Evolutionary conservation across 2,113 vertebrate genomes (phyloP).

Genomic region (Proteles cristata): DNA sequence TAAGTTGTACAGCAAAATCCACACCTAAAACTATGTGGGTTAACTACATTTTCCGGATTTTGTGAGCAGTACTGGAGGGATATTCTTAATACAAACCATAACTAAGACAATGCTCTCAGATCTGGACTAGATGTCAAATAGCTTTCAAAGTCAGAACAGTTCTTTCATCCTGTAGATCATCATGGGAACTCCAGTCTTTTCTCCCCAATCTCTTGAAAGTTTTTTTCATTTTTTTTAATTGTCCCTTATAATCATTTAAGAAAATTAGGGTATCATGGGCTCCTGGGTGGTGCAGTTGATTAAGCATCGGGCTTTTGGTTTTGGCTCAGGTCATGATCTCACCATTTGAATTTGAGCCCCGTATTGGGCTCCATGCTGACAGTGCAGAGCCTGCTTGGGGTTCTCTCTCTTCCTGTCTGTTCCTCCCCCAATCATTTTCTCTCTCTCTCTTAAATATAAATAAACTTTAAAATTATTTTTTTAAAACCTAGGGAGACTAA

Average conservation of each 20-base stretch:
- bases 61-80: neutral
- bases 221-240: slow-evolving; percentile 5
- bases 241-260: neutral
- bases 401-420: no score
- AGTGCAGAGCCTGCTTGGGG: no score
- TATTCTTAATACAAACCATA: slow-evolving; percentile 31
- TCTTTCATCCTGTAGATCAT: neutral
- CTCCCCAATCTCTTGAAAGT: neutral
- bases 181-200: neutral
- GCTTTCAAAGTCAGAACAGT: neutral
- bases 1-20: neutral
- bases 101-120: neutral
- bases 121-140: neutral
- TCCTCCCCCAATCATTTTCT: no score
- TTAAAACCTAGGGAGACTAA: neutral
- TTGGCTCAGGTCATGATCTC: no score
- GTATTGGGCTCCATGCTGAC: no score
- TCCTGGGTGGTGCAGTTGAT: no score
- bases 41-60: slow-evolving; percentile 20
- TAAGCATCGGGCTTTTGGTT: no score
- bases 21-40: slow-evolving; percentile 20
- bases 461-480: slow-evolving; percentile 2
- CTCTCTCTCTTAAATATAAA: no score
- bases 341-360: no score
- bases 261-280: neutral